Base-by-base conservation (phyloP, 2,113 vertebrate genomes). In the Thomomys bottae region DNA sequence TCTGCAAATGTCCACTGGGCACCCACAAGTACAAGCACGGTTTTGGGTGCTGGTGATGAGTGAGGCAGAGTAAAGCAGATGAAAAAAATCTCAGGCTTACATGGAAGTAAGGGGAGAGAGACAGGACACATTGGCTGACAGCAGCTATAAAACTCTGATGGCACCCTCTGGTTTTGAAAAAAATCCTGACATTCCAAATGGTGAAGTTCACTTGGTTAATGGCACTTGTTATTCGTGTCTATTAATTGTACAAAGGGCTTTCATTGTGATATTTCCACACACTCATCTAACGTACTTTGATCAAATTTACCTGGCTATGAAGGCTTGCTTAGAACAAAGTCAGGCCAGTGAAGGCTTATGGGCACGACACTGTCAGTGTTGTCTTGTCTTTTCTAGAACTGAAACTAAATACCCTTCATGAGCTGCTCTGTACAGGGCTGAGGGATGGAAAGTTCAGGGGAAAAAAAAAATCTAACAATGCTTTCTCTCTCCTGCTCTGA, bases 401-500 rank as follows among this genome's bases (percentile, higher is more conserved):
- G 42, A 89, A 93, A 73, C 64, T 70, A 42, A 88, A 17, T 34
- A 20, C 30, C 81, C 73, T 75, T 90, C 32, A 0, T 28, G 67
- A 86, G 66, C 79, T 64, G 57, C 66, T 24, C 63, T 0, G 3
- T 9, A 32, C 23, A 75, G 92, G n/a, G 67, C 79, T n/a, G 57
- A 95, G 95, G 95, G 94, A 20, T 54, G 93, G 88, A 28, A 61
- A 90, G 86, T 49, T 12, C 1, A 5, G 42, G 94, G 14, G 18
- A 82, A 94, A 92, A 94, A 95, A 54, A 54, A 12, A 54, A 54
- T 17, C 49, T 4, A 54, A 54, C 49, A 89, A 94, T 81, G 85
- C 63, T 94, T 94, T 90, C 90, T 96, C 92, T 81, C 61, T 84
- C 57, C 77, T 72, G 85, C 85, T 79, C 23, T 66, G 82, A 95